A percentile compares a stretch with the other conserved stretches of the same genome.
Evolutionary conservation across 2,888 invertebrate genomes (phyloP).

Genomic region (Mythimna pallens): DNA sequence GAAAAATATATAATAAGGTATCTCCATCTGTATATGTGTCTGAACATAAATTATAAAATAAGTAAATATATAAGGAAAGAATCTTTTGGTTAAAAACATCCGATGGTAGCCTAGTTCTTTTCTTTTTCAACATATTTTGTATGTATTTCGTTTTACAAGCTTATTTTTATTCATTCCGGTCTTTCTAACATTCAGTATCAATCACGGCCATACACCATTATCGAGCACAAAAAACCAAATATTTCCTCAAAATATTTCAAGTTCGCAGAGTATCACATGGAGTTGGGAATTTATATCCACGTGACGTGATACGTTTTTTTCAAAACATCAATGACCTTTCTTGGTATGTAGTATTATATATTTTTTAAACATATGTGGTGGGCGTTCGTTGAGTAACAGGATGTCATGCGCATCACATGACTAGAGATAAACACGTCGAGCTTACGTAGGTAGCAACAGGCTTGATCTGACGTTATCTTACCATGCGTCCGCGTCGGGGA

Average conservation of each 20-base stretch:
- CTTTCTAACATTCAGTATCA: conserved; percentile 14
- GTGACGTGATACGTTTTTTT: conserved; percentile 32
- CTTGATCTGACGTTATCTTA: conserved; percentile 30
- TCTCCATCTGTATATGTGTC: too few species aligned
- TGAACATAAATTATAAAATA: too few species aligned
- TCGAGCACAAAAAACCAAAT: neutral
- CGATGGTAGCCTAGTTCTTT: neutral
- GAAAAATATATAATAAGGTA: too few species aligned
- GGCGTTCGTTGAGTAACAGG: conserved; percentile 61
- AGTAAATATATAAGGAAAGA: neutral
- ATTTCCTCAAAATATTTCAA: conserved; percentile 32
- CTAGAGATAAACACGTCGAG: conserved; percentile 45
- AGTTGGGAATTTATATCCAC: conserved; percentile 6
- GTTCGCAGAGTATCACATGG: conserved; percentile 33
- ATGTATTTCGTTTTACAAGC: neutral
- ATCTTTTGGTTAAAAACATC: neutral
- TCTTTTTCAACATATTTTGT: neutral
- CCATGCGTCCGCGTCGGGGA: conserved; percentile 9
- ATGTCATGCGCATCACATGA: conserved; percentile 65
- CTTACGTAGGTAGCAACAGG: conserved; percentile 64
- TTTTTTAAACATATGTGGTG: conserved; percentile 36
- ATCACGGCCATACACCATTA: conserved; percentile 1
- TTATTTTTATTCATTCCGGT: neutral
- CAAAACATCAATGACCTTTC: conserved; percentile 49
- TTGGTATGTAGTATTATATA: conserved; percentile 22